A percentile compares a stretch with the other conserved stretches of the same genome.
phyloP scores from a whole-genome alignment of 2,797 vertebrate genomes.

The Squalus acanthias region DNA sequence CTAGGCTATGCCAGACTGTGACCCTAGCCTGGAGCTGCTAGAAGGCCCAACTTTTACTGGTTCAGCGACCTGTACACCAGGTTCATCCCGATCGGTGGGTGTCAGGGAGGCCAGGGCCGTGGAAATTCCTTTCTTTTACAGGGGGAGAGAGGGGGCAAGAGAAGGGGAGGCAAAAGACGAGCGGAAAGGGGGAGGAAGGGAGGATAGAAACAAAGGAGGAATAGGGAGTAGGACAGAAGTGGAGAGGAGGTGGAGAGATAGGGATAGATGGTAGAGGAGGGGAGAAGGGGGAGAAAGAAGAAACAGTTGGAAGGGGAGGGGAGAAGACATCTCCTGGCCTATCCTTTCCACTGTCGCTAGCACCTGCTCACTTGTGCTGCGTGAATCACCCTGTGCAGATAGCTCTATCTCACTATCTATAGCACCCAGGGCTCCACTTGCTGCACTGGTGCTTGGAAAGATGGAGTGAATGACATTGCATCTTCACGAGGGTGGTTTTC shows the following conservation, averaged over 20 bases:
- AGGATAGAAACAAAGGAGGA: neutral
- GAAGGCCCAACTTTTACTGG: neutral
- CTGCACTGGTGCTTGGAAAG: neutral
- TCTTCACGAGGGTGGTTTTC: neutral
- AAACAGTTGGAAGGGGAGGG: neutral
- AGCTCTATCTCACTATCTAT: neutral
- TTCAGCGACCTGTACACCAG: neutral
- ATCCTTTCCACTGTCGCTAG: neutral
- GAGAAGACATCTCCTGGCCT: neutral
- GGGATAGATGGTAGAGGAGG: neutral
- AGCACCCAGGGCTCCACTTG: neutral
- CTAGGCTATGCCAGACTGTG: neutral
- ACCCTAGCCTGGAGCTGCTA: neutral
- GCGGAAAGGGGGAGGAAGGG: neutral
- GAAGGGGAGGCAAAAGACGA: neutral
- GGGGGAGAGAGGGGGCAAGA: neutral
- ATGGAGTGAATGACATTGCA: neutral
- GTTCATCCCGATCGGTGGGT: neutral
- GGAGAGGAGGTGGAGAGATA: neutral
- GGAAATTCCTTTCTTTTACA: neutral
- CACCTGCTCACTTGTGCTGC: neutral
- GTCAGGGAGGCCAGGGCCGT: neutral
- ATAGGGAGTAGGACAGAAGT: neutral
- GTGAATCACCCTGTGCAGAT: neutral
- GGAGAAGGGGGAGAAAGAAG: neutral